Base-by-base conservation (phyloP, 2,113 vertebrate genomes). In the Lamprotornis superbus region DNA sequence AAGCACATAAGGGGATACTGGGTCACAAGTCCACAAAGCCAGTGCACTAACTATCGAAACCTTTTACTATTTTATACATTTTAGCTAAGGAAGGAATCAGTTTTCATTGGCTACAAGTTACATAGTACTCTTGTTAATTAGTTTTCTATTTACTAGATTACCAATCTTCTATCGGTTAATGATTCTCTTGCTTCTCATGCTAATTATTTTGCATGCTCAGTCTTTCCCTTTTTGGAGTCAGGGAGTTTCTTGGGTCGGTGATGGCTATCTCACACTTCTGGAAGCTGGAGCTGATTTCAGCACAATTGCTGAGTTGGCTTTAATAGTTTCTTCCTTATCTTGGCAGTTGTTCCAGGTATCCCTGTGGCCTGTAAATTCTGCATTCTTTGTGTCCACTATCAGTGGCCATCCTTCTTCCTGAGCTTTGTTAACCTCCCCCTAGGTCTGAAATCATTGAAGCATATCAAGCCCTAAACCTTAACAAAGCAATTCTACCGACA, bases 211-310 rank as follows among this genome's bases (percentile, higher is more conserved):
- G 9, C 46, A 44, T 50, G 11, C 22, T 77, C 18, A 52, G 39
- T 77, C 27, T 37, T 68, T 59, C 22, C 59, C 5, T 65, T 28
- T 75, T 75, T 57, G 47, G 71, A 21, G 11, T 35, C 42, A 40
- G 30, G 49, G 42, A 28, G 30, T 85, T 75, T 65, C 35, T 57
- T 42, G 61, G 37, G 35, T 57, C 11, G 6, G 25, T 67, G 25
- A 56, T 27, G 0, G 0, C 5, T 10, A 1, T 69, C 53, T 44
- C 18, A 33, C 14, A 5, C 5, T 60, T 52, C 33, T 33, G 46
- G 55, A 77, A 76, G 31, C 63, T 44, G 27, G 21, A 37, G 22
- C 63, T 77, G 18, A 33, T 60, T 77, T 52, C 37, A 60, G 22
- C 17, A 19, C 27, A 69, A 1, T 60, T 68, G 7, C 53, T 44